Percentiles rank a stretch among this genome's conserved stretches.
Conservation (phyloP, 2,888 invertebrate genomes). For the Alsophila aescularia region DNA sequence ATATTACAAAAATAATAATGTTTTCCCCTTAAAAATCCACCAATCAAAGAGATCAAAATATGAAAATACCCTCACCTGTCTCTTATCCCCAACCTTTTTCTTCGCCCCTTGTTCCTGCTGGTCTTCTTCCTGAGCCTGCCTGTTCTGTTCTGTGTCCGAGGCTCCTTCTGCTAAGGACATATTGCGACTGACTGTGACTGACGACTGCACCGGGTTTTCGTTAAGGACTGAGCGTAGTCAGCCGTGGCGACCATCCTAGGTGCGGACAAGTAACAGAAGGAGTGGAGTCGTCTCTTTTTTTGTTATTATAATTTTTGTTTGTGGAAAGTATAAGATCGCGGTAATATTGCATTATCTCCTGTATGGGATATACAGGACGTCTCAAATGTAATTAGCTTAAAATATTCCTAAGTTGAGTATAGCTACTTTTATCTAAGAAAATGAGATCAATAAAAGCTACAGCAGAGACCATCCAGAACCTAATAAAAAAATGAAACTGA, state of each 20-base stretch:
- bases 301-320: not conserved
- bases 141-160: conserved; percentile 67
- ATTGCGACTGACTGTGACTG: conserved; percentile 65
- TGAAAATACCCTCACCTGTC: conserved; percentile 39
- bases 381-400: too few species aligned
- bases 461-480: too few species aligned
- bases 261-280: conserved; percentile 21
- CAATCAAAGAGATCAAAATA: too few species aligned
- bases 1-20: too few species aligned
- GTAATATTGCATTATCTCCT: too few species aligned
- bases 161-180: conserved; percentile 79
- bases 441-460: too few species aligned
- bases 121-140: conserved; percentile 45
- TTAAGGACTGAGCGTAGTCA: conserved; percentile 59
- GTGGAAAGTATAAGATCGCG: too few species aligned
- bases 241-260: conserved; percentile 69
- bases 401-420: too few species aligned
- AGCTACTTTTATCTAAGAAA: too few species aligned
- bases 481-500: too few species aligned
- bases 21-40: too few species aligned
- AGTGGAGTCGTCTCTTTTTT: conserved; percentile 47
- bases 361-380: too few species aligned
- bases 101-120: conserved; percentile 33
- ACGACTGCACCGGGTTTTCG: conserved; percentile 61
- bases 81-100: conserved; percentile 31